Percentiles rank a stretch among this genome's conserved stretches.
phyloP scores from a whole-genome alignment of 2,888 invertebrate species.

The Myopa testacea region DNA sequence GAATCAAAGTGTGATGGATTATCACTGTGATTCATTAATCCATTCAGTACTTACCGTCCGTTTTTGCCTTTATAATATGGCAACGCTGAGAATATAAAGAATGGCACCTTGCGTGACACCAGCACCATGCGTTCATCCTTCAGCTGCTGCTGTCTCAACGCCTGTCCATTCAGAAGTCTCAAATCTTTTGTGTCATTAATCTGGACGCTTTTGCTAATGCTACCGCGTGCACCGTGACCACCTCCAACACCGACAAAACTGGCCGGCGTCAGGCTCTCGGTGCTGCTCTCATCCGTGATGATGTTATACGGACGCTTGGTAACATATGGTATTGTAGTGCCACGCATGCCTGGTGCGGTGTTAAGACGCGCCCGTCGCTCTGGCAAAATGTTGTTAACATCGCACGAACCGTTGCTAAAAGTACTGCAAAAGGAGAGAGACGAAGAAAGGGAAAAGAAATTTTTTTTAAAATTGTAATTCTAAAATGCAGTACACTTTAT shows the following conservation, averaged over 20 bases:
- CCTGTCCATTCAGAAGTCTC: slow-evolving; percentile 70
- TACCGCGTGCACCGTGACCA: slow-evolving; percentile 57
- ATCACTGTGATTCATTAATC: background rate
- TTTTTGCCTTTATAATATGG: slow-evolving; percentile 81
- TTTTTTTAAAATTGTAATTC: background rate
- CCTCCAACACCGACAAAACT: slow-evolving; percentile 54
- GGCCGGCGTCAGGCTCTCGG: slow-evolving; percentile 78
- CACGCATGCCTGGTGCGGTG: slow-evolving; percentile 65
- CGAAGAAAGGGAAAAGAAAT: background rate
- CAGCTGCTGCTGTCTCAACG: slow-evolving; percentile 76
- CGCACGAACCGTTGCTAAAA: slow-evolving; percentile 67
- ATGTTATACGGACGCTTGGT: slow-evolving; percentile 60
- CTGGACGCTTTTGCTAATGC: slow-evolving; percentile 60
- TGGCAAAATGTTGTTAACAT: slow-evolving; percentile 53
- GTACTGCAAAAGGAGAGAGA: slow-evolving; percentile 61
- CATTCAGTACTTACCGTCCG: slow-evolving; percentile 70
- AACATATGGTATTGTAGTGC: slow-evolving; percentile 46
- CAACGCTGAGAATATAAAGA: slow-evolving; percentile 87
- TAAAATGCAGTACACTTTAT: no score
- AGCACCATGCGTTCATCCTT: slow-evolving; percentile 86
- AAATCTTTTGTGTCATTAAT: slow-evolving; percentile 72
- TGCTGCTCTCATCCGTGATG: slow-evolving; percentile 75
- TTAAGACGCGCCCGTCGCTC: slow-evolving; percentile 65
- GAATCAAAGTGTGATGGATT: background rate
- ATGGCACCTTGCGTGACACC: slow-evolving; percentile 83